Evolutionary conservation across 1,140 invertebrate genomes (phyloP).

Genomic region (Ostrea denselamellosa): DNA sequence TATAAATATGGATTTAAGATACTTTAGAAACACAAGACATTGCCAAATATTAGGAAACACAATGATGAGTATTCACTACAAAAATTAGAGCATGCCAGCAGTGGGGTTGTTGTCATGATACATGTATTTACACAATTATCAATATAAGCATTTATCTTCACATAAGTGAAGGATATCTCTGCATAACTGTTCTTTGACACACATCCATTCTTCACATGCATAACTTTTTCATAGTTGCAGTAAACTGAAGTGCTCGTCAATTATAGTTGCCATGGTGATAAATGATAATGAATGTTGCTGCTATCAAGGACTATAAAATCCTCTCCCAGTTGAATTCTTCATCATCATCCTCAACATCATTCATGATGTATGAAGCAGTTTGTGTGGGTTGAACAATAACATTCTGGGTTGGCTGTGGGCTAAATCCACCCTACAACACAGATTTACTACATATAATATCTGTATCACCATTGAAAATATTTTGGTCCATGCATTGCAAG

Average conservation of each 20-base stretch:
- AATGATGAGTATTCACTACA: slow-evolving; percentile 33
- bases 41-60: neutral
- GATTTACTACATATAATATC: neutral
- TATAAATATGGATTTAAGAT: slow-evolving; percentile 29
- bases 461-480: no score
- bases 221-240: neutral
- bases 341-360: slow-evolving; percentile 71
- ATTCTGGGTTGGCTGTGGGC: slow-evolving; percentile 51
- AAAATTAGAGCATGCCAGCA: slow-evolving; percentile 11
- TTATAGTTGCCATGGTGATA: slow-evolving; percentile 14
- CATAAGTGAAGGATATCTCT: neutral
- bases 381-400: slow-evolving; percentile 58
- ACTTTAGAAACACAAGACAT: slow-evolving; percentile 7
- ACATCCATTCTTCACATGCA: neutral
- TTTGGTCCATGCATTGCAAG: no score
- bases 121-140: neutral
- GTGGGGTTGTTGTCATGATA: slow-evolving; percentile 5
- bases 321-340: slow-evolving; percentile 73
- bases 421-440: slow-evolving; percentile 51
- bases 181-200: neutral
- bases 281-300: slow-evolving; percentile 17
- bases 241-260: slow-evolving; percentile 11
- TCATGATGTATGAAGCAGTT: slow-evolving; percentile 58
- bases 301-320: slow-evolving; percentile 61
- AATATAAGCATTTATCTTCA: slow-evolving; percentile 9